These are phyloP conservation scores for Hyles vespertilio DNA, from an alignment of 1,140 invertebrate genomes.

Conservation along the genomic window DNA sequence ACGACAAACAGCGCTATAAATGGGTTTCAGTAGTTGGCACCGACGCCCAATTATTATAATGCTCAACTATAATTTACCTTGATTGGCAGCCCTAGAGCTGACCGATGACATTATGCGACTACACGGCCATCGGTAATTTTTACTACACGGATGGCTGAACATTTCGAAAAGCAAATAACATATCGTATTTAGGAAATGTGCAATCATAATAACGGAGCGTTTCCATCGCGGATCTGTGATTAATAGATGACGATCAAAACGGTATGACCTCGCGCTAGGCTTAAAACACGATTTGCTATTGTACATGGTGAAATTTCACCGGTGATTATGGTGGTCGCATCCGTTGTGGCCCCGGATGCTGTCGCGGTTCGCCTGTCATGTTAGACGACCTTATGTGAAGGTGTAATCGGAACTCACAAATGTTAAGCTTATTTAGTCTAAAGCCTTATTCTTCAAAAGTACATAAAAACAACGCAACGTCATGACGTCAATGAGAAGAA, in stretches of 20 bases:
- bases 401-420: neutral
- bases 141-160: constrained; percentile 5
- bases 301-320: constrained; percentile 68
- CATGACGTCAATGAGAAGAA: too few relatives aligned
- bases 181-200: constrained; percentile 39
- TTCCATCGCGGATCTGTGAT: constrained; percentile 44
- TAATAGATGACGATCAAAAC: constrained; percentile 48
- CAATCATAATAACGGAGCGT: constrained; percentile 35
- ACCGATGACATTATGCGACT: neutral
- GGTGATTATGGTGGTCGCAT: constrained; percentile 61
- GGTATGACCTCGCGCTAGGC: constrained; percentile 51
- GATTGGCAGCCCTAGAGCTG: constrained; percentile 16
- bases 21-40: constrained; percentile 54
- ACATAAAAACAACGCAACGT: too few relatives aligned
- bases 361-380: constrained; percentile 49
- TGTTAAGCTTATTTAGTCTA: neutral
- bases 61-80: constrained; percentile 17
- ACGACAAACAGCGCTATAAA: constrained; percentile 67
- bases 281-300: constrained; percentile 31
- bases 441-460: too few relatives aligned
- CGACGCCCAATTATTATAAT: constrained; percentile 26
- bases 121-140: neutral
- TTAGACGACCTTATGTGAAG: neutral
- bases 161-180: constrained; percentile 29
- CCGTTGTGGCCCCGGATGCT: constrained; percentile 56